Evolutionary conservation across 1,140 invertebrate genomes (phyloP).

Genomic region (Piezodorus guildinii): DNA sequence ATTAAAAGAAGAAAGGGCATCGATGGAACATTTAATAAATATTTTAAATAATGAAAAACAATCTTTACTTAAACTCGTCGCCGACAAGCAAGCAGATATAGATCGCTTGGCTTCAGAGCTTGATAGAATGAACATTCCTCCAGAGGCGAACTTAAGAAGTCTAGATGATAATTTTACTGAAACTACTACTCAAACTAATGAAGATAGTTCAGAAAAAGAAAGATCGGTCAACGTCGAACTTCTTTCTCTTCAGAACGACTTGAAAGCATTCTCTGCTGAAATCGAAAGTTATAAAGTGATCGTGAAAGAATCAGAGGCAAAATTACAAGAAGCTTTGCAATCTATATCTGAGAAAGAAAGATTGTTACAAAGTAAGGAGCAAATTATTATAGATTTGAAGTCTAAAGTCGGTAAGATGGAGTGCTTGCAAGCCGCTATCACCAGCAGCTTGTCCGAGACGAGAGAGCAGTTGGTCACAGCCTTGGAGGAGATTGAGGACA

Average conservation of each 20-base stretch:
- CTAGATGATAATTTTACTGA: not conserved
- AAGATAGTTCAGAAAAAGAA: constrained; percentile 2
- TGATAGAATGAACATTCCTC: not conserved
- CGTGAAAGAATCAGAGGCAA: not conserved
- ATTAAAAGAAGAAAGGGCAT: constrained; percentile 20
- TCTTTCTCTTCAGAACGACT: not conserved
- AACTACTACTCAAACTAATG: not conserved
- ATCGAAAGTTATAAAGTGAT: not conserved
- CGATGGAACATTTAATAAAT: constrained; percentile 15
- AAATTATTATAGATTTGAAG: too few species aligned
- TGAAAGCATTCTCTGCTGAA: not conserved
- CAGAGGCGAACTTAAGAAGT: not conserved
- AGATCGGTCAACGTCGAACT: not conserved
- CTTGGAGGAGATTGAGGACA: too few species aligned
- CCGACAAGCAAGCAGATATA: constrained; percentile 8
- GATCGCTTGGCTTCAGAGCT: not conserved
- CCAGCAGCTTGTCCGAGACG: too few species aligned
- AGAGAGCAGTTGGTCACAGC: too few species aligned
- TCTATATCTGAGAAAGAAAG: not conserved
- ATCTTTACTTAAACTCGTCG: constrained; percentile 7
- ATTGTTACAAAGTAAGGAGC: too few species aligned
- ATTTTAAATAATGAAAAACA: not conserved
- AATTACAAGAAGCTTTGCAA: not conserved
- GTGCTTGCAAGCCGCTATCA: too few species aligned
- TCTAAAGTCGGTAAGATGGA: too few species aligned